Evolutionary conservation across 1,140 invertebrate species (phyloP).

Genomic region (Proctacanthus coquilletti): DNA sequence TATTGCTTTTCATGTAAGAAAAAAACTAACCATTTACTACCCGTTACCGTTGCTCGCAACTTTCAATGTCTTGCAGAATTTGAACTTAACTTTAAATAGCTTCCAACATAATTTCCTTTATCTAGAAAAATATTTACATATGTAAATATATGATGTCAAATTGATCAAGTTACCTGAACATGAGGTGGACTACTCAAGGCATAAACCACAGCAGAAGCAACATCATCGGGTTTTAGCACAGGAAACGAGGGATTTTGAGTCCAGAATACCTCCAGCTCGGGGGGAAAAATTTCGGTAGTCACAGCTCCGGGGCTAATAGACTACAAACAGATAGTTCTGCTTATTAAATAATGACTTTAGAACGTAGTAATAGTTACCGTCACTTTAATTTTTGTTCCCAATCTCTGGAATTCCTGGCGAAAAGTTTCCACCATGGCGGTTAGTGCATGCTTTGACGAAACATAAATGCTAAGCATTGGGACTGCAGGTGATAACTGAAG

Average conservation of each 20-base stretch:
- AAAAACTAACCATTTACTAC: too few relatives aligned
- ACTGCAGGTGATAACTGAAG: not conserved
- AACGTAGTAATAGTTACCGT: constrained; percentile 40
- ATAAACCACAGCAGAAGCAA: constrained; percentile 42
- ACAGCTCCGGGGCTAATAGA: constrained; percentile 40
- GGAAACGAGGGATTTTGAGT: constrained; percentile 17
- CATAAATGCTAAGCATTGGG: constrained; percentile 15
- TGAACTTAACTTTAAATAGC: too few relatives aligned
- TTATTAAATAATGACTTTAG: constrained; percentile 7
- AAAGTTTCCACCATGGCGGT: constrained; percentile 41
- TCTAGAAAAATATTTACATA: too few relatives aligned
- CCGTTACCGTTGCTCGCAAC: too few relatives aligned
- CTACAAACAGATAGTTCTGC: constrained; percentile 15
- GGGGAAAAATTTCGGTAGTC: constrained; percentile 23
- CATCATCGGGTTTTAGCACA: constrained; percentile 29
- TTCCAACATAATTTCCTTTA: too few relatives aligned
- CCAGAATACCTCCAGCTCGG: constrained; percentile 10
- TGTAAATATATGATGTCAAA: too few relatives aligned
- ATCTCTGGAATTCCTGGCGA: constrained; percentile 30
- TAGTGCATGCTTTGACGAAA: constrained; percentile 42
- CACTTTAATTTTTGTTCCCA: constrained; percentile 34
- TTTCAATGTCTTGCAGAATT: too few relatives aligned
- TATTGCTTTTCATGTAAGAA: too few relatives aligned
- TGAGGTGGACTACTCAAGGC: constrained; percentile 38
- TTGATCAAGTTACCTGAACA: constrained; percentile 43